phyloP scores from a whole-genome alignment of 2,888 invertebrate genomes.

The Agonopterix arenella region DNA sequence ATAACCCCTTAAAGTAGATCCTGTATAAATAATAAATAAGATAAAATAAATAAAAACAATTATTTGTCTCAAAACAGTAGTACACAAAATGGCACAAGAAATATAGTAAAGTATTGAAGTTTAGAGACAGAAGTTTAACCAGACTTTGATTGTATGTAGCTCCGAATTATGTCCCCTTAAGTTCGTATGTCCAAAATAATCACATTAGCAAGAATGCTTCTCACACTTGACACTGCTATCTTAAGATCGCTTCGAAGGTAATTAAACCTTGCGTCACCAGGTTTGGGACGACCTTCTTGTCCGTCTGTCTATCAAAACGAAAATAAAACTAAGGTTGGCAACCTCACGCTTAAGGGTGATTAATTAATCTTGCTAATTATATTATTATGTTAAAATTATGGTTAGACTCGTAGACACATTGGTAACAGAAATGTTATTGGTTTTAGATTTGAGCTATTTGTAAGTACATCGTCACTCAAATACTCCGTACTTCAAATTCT shows the following conservation, averaged over 20 bases:
- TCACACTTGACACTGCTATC: conserved; percentile 12
- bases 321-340: conserved; percentile 5
- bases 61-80: too few species aligned
- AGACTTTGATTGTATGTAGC: too few species aligned
- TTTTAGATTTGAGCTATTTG: too few species aligned
- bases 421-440: too few species aligned
- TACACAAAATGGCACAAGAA: too few species aligned
- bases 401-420: not conserved
- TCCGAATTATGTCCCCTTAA: too few species aligned
- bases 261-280: conserved; percentile 19
- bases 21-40: too few species aligned
- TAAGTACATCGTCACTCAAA: too few species aligned
- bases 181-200: not conserved
- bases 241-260: conserved; percentile 4
- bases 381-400: conserved; percentile 1
- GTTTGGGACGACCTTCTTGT: conserved; percentile 16
- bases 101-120: too few species aligned
- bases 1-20: too few species aligned
- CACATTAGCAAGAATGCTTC: not conserved
- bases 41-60: too few species aligned
- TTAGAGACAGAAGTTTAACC: too few species aligned
- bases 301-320: conserved; percentile 12
- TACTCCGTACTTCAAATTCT: not conserved
- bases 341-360: conserved; percentile 14
- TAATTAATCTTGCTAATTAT: conserved; percentile 12